A percentile compares a stretch with the other conserved stretches of the same genome.
These are phyloP conservation scores for Drosophila setosimentum DNA, from an alignment of 2,888 invertebrate species.

Conservation along the genomic window DNA sequence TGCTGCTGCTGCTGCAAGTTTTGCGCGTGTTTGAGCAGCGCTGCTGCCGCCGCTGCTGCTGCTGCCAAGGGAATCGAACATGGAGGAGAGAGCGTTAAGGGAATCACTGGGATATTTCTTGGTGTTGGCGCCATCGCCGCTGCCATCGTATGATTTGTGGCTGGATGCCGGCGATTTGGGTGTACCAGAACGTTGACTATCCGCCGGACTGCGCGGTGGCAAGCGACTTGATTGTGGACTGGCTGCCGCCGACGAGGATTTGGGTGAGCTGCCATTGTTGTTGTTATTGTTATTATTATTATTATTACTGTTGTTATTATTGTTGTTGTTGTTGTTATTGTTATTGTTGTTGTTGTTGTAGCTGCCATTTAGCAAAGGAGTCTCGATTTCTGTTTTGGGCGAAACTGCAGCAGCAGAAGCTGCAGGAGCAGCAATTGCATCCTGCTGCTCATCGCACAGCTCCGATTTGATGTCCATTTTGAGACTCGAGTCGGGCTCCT, in stretches of 20 bases:
- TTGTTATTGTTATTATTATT: conserved; percentile 55
- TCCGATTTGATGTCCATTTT: conserved; percentile 82
- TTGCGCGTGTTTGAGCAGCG: conserved; percentile 72
- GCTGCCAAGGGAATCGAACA: conserved; percentile 93
- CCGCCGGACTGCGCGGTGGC: conserved; percentile 88
- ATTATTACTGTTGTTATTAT: conserved; percentile 68
- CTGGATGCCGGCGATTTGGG: conserved; percentile 89
- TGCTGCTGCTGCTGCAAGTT: conserved; percentile 86
- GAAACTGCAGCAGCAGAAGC: conserved; percentile 10
- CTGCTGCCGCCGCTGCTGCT: conserved; percentile 48
- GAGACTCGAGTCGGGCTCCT: conserved; percentile 61
- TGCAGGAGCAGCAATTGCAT: not conserved
- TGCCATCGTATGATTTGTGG: conserved; percentile 84
- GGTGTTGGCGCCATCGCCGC: conserved; percentile 50
- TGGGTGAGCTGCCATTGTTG: conserved; percentile 75
- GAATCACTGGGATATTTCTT: conserved; percentile 88
- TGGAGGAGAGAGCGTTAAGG: conserved; percentile 93
- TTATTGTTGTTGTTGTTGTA: conserved; percentile 82
- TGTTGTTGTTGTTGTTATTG: conserved; percentile 61
- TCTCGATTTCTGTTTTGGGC: conserved; percentile 70
- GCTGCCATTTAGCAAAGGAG: conserved; percentile 69
- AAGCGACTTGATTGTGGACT: conserved; percentile 72
- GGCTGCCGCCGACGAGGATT: conserved; percentile 75
- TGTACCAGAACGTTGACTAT: conserved; percentile 93
- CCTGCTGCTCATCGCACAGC: conserved; percentile 61